Evolutionary conservation across 2,797 vertebrate species (phyloP), one percentile per base, ranked within the genome.

Genomic region (Balearica regulorum): DNA sequence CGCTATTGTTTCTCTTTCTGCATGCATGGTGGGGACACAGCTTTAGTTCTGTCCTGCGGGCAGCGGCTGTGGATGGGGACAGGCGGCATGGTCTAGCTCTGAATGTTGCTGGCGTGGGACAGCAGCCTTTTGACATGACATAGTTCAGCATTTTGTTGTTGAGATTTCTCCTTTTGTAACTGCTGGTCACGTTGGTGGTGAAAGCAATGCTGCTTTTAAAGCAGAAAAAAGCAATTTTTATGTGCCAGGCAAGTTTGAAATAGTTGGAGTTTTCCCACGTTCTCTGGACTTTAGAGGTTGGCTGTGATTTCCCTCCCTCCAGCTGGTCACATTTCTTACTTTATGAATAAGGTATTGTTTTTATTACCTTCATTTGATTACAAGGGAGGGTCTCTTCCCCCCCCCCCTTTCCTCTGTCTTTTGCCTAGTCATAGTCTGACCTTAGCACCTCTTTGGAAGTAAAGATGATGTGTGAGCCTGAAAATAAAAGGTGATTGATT

Each of bases 91-190:
- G 75, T 84, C 64, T 82, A 71, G 89, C 62, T 78, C 87, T 44
- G 17, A 88, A 33, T 85, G 41, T 70, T 0, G 26, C 96, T 94
- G 95, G 90, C 80, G n/a, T 88, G 90, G 60, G 95, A 83, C 83
- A 83, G 80, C 70, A 76, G 83, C 75, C 88, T 95, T 97, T 95
- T 90, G 91, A 89, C 88, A 89, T 75, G 49, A 60, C 11, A 60
- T 69, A 95, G 26, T 94, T 80, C 69, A 96, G 89, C 55, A 16
- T 88, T 95, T 90, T 90, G 65, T 83, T 94, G 94, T 85, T 88
- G 73, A 83, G 43, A 82, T 94, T 89, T 95, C 79, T 94, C 33
- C 90, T 85, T 95, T 96, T 97, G 94, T 97, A 93, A 85, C 85
- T 93, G 94, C 83, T 86, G 70, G 72, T 98, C 95, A 97, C 92